A percentile compares a stretch with the other conserved stretches of the same genome.
Evolutionary conservation across 2,113 vertebrate species (phyloP).

Genomic region (Salvelinus alpinus): DNA sequence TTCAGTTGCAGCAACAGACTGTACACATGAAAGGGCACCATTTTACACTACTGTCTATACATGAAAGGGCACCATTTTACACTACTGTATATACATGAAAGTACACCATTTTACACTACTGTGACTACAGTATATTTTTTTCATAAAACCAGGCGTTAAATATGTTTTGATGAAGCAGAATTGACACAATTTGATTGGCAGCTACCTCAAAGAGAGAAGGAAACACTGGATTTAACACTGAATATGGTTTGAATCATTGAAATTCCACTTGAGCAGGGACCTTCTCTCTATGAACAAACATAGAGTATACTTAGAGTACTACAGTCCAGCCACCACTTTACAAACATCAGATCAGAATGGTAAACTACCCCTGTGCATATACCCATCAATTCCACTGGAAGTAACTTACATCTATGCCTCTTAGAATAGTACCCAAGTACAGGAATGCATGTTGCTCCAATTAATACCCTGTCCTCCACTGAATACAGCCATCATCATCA

Average conservation of each 20-base stretch:
- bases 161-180: conserved; percentile 34
- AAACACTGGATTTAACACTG: conserved; percentile 19
- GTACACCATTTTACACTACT: too few species aligned
- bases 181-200: neutral
- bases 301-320: neutral
- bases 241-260: conserved; percentile 35
- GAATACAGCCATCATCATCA: conserved; percentile 10
- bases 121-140: conserved; percentile 23
- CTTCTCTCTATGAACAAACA: conserved; percentile 17
- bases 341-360: conserved; percentile 18
- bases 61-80: too few species aligned
- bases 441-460: conserved; percentile 27
- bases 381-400: conserved; percentile 14
- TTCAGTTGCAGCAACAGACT: neutral
- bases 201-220: conserved; percentile 13
- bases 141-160: conserved; percentile 39
- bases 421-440: conserved; percentile 37
- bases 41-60: too few species aligned
- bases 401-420: conserved; percentile 40
- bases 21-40: too few species aligned
- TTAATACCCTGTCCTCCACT: conserved; percentile 29
- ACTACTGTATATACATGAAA: too few species aligned
- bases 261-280: conserved; percentile 17
- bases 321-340: conserved; percentile 8
- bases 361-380: conserved; percentile 14